Evolutionary conservation across 1,140 invertebrate genomes (phyloP), one percentile per base, ranked within the genome.

Genomic region (Lycorma delicatula): DNA sequence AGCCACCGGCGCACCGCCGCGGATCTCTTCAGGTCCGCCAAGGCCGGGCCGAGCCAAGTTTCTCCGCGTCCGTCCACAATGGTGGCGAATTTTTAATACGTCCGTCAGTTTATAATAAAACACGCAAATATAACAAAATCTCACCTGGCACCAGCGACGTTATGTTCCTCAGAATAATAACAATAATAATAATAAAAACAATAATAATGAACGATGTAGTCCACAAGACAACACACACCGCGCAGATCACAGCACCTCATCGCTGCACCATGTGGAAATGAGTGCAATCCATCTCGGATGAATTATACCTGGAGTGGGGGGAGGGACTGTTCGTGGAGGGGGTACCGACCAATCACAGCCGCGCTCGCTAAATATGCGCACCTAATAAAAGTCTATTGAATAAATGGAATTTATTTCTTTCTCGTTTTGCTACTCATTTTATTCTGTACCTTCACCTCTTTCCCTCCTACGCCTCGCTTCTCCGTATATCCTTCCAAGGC

Each of bases 321-420:
- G 50, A 28, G 34, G 41, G 27, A 23, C 49, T 18, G 31, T 3
- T 16, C 50, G 52, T 29, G 46, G 26, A 53, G 25, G 51, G 51
- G 52, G 51, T 29, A 23, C 41, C 62, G 27, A 38, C 62, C 62
- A 63, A 63, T 63, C 59, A 50, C 36, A 58, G 48, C 22, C 59
- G 55, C 18, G 56, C 59, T 47, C 52, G 56, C 60, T 63, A 63
- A 63, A 63, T 63, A 63, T 63, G 59, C 62, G 54, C 62, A 54
- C 60, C 62, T 63, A 63, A 63, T 61, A 59, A 63, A 57, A 58
- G 47, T 54, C 59, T 53, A 63, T 63, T 63, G 62, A 63, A 63
- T 63, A 63, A 63, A 63, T 60, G 59, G 54, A 58, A 61, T 63
- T 63, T 63, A 63, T 63, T 58, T 49, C 54, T 56, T 60, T 58